These are phyloP conservation scores for Osedax fenrisi DNA, from an alignment of 2,888 invertebrate species.

Conservation along the genomic window DNA sequence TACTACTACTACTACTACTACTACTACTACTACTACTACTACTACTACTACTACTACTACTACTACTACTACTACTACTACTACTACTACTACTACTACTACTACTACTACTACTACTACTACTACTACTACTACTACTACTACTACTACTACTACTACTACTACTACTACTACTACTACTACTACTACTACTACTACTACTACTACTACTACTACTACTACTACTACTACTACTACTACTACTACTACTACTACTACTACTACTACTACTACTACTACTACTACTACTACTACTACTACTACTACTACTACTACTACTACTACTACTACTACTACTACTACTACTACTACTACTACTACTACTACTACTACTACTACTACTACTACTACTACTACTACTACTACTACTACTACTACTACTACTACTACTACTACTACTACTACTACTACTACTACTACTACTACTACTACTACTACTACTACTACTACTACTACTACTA, in stretches of 20 bases:
- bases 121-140: background rate
- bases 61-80: constrained; percentile 29
- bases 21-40: constrained; percentile 18
- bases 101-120: constrained; percentile 26
- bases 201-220: constrained; percentile 37
- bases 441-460: too few relatives aligned
- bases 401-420: too few relatives aligned
- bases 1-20: constrained; percentile 17
- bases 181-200: constrained; percentile 30
- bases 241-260: background rate
- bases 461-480: too few relatives aligned
- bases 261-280: background rate
- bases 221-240: background rate
- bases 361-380: background rate
- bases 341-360: background rate
- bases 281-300: background rate
- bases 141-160: constrained; percentile 4
- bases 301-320: constrained; percentile 24
- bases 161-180: background rate
- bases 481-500: too few relatives aligned
- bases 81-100: constrained; percentile 29
- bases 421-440: too few relatives aligned
- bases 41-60: constrained; percentile 15
- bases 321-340: constrained; percentile 20
- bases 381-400: background rate